Evolutionary conservation across 2,797 vertebrate genomes (phyloP), one percentile per base, ranked within the genome.

Genomic region (Epinephelus awoara): DNA sequence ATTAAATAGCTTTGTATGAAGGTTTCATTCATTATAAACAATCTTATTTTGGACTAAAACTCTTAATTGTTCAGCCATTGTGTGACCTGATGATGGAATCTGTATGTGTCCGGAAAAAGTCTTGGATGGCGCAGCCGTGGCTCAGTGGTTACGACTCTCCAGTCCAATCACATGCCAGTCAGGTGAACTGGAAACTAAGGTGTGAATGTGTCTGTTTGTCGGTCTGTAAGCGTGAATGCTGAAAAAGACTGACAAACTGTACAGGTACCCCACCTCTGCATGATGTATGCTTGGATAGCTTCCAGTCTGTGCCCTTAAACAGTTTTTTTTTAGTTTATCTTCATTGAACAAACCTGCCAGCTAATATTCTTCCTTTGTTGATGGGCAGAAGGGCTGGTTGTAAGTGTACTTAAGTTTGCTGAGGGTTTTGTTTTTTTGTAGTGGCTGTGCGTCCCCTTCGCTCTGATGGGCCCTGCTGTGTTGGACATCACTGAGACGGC

Each of bases 371-470:
- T 47, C 18, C 9, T 46, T 15, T 57, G 42, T 12, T 17, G 21
- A 12, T 18, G 46, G 38, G n/a, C 29, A 4, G 17, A 54, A 21
- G 40, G 12, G 5, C n/a, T 9, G 25, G 18, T 21, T 54, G 14
- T 40, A 23, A n/a, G 12, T 6, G 19, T 23, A 8, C 34, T 34
- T 34, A 14, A 25, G 7, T 65, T 19, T 66, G 10, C 71, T 42
- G 2, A 27, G 1, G 2, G 19, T 29, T 1, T 54, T 51, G 18
- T 57, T 19, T 50, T 14, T 38, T 2, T 23, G 21, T 7, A 94
- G 93, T 94, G 92, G 91, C 29, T 94, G 68, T 96, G 95, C 18
- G 93, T 95, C 34, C 96, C 96, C 23, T 96, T 96, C 49, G 83
- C 92, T n/a, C 61, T 96, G 83, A 79, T 85, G 70, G 95, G 91